Evolutionary conservation across 1,140 invertebrate genomes (phyloP), one percentile per base, ranked within the genome.

Genomic region (Drosophila nigrodunni): DNA sequence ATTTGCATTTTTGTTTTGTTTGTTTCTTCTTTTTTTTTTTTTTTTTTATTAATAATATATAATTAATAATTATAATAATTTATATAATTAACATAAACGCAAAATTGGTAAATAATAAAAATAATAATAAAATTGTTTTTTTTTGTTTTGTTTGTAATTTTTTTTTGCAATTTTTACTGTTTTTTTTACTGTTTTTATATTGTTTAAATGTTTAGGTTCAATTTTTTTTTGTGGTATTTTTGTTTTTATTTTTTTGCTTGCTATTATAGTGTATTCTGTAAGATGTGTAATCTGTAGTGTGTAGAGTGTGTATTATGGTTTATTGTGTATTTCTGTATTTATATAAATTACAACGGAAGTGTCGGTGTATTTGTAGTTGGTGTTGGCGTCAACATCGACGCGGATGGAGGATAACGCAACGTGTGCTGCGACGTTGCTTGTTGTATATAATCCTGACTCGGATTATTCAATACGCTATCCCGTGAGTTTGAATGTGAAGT

Each of bases 401-500:
- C 92, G 90, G 92, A 92, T 92, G 92, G 91, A 92, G 92, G 91
- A 92, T 92, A 92, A 82, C 92, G 92, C 82, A 92, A 92, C 80
- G 92, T 92, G 69, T 92, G 92, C 81, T 92, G 92, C 85, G 92
- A 92, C 80, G 92, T 90, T 91, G 92, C 90, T 77, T 92, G 92
- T 78, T 92, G 92, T 80, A 92, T 86, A 82, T 92, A 92, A 92
- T 92, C 92, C 92, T 92, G 92, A 83, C 92, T 92, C 54, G 90
- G 92, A 92, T 92, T 92, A 92, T 92, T 92, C 81, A 95, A 93
- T 81, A 95, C 93, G 90, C 94, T 95, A 92, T 95, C 95, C 76
- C 94, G 93, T 74, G 94, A 95, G 82, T 95, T 95, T 78, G 95
- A 95, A 91, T 95, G 95, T 90, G 95, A 95, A 87, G 95, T 94